Evolutionary conservation across 2,888 invertebrate genomes (phyloP).

Genomic region (Cancer borealis): DNA sequence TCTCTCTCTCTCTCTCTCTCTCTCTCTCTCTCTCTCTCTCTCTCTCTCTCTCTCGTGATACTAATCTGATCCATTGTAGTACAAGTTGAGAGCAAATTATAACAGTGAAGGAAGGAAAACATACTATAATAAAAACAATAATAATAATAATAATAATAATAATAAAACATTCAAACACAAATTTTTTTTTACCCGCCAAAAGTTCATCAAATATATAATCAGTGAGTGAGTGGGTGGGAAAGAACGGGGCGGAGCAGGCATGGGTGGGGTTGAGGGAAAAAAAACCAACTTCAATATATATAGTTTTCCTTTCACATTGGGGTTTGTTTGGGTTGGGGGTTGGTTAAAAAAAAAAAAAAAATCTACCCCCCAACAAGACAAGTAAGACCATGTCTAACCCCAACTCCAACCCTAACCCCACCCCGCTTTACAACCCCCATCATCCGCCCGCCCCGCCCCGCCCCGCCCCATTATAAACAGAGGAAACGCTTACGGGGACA

Average conservation of each 20-base stretch:
- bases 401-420: neutral
- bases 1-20: slow-evolving; percentile 40
- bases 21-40: neutral
- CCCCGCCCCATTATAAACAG: neutral
- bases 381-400: neutral
- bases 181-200: neutral
- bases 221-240: too few species aligned
- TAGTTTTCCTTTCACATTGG: neutral
- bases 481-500: slow-evolving; percentile 29
- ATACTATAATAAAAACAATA: neutral
- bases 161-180: neutral
- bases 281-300: neutral
- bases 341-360: too few species aligned
- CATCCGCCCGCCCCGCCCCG: neutral
- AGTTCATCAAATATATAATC: neutral
- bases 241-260: neutral
- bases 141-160: neutral
- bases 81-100: slow-evolving; percentile 9
- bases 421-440: neutral
- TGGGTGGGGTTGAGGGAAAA: neutral
- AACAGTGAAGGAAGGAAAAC: neutral
- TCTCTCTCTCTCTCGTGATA: neutral
- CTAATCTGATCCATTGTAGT: neutral
- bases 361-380: too few species aligned
- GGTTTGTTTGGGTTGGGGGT: neutral